These are phyloP conservation scores for Oryzias celebensis DNA, from an alignment of 2,113 vertebrate species.

Conservation along the genomic window DNA sequence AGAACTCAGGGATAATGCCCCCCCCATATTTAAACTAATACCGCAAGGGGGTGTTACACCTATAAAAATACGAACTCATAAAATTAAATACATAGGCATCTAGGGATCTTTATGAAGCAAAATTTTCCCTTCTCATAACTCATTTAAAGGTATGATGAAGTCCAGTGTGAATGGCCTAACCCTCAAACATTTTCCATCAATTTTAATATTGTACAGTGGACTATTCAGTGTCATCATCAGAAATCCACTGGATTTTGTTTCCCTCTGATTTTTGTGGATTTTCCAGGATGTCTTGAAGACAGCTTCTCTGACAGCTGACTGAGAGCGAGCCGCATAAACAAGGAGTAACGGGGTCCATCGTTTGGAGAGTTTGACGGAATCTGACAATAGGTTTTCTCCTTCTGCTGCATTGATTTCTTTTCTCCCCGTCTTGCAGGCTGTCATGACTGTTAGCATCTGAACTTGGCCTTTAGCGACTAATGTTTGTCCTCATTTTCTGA, in stretches of 20 bases:
- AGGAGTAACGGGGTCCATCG: background rate
- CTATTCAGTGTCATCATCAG: background rate
- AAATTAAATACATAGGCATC: no score
- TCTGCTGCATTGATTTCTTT: slow-evolving; percentile 45
- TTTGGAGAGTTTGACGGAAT: slow-evolving; percentile 22
- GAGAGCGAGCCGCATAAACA: background rate
- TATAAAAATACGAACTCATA: no score
- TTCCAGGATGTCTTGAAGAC: slow-evolving; percentile 1
- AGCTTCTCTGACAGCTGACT: slow-evolving; percentile 24
- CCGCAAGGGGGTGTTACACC: no score
- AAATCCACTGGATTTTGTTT: background rate
- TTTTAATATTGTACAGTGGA: no score
- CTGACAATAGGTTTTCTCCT: slow-evolving; percentile 37
- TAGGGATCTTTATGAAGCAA: no score
- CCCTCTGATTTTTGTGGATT: slow-evolving; percentile 4
- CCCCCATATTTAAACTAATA: no score
- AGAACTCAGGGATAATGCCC: no score
- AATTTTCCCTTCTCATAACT: no score
- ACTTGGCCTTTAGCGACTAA: slow-evolving; percentile 37
- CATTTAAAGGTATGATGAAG: background rate
- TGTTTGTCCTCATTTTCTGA: slow-evolving; percentile 25
- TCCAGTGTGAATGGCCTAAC: slow-evolving; percentile 17
- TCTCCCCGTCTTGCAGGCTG: slow-evolving; percentile 25
- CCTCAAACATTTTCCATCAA: no score
- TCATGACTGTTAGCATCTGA: slow-evolving; percentile 37